These are phyloP conservation scores for Scaptomyza parva DNA, from an alignment of 2,888 invertebrate species.

Conservation along the genomic window DNA sequence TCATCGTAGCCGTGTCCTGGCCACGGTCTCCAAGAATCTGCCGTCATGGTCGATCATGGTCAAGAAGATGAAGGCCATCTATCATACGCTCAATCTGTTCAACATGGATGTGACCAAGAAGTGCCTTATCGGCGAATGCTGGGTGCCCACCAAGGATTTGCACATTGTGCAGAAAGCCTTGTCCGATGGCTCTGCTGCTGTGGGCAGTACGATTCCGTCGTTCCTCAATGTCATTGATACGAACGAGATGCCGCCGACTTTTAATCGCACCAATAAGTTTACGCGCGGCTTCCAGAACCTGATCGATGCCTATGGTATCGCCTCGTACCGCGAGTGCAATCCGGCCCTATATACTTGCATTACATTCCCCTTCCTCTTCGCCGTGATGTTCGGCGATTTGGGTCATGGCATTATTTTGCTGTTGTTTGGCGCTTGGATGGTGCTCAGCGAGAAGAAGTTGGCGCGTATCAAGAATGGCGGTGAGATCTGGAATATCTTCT, in stretches of 20 bases:
- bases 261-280: conserved; percentile 96
- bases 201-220: conserved; percentile 96
- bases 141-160: conserved; percentile 92
- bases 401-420: conserved; percentile 96
- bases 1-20: conserved; percentile 92
- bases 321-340: conserved; percentile 96
- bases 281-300: conserved; percentile 96
- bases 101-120: conserved; percentile 96
- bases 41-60: conserved; percentile 95
- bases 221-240: conserved; percentile 96
- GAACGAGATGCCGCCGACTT: conserved; percentile 94
- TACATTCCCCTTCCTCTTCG: conserved; percentile 98
- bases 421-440: conserved; percentile 93
- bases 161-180: conserved; percentile 92
- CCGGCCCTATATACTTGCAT: conserved; percentile 95
- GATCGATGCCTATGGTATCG: conserved; percentile 97
- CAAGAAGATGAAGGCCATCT: conserved; percentile 96
- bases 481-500: conserved; percentile 99
- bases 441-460: conserved; percentile 91
- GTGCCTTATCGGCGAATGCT: conserved; percentile 95
- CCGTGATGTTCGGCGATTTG: conserved; percentile 97
- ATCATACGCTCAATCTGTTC: conserved; percentile 96
- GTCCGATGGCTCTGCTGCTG: conserved; percentile 93
- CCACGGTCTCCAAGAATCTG: conserved; percentile 93
- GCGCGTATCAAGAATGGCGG: conserved; percentile 89